Conservation (phyloP, 2,888 invertebrate genomes). For the Dicyrtomina minuta region DNA sequence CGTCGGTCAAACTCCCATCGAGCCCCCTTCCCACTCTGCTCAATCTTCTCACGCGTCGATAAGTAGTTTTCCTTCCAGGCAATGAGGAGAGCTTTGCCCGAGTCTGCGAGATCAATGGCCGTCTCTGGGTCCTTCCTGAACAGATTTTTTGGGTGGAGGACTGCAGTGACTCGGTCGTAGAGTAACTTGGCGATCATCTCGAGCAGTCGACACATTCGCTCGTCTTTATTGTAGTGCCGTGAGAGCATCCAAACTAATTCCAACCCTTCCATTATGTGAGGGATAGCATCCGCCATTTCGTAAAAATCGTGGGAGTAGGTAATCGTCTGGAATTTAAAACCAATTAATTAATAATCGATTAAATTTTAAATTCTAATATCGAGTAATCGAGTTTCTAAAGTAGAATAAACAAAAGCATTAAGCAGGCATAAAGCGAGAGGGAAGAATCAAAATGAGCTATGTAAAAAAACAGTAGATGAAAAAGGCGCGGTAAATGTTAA, state of each 20-base stretch:
- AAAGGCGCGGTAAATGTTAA: too few species aligned
- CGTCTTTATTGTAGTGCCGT: slow-evolving; percentile 78
- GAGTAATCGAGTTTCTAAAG: too few species aligned
- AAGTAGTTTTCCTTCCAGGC: slow-evolving; percentile 76
- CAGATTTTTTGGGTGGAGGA: slow-evolving; percentile 70
- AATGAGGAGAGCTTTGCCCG: slow-evolving; percentile 69
- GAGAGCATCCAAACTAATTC: slow-evolving; percentile 91
- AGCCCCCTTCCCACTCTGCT: slow-evolving; percentile 76
- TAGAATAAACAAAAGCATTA: too few species aligned
- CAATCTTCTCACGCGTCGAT: slow-evolving; percentile 78
- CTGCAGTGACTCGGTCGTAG: slow-evolving; percentile 71
- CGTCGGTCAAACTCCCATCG: slow-evolving; percentile 91
- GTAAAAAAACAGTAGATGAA: too few species aligned
- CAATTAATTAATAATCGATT: too few species aligned
- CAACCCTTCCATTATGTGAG: slow-evolving; percentile 77
- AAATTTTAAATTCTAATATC: too few species aligned
- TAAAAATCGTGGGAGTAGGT: slow-evolving; percentile 70
- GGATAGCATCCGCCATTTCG: slow-evolving; percentile 71
- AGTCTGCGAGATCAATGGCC: slow-evolving; percentile 61
- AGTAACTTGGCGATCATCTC: slow-evolving; percentile 81
- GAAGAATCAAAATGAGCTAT: too few species aligned
- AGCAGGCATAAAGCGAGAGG: too few species aligned
- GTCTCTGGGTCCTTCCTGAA: slow-evolving; percentile 63
- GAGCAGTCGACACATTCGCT: slow-evolving; percentile 80
- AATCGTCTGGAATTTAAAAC: slow-evolving; percentile 66